Evolutionary conservation across 2,888 invertebrate species (phyloP).

Genomic region (Lepidocyrtinus sp.): DNA sequence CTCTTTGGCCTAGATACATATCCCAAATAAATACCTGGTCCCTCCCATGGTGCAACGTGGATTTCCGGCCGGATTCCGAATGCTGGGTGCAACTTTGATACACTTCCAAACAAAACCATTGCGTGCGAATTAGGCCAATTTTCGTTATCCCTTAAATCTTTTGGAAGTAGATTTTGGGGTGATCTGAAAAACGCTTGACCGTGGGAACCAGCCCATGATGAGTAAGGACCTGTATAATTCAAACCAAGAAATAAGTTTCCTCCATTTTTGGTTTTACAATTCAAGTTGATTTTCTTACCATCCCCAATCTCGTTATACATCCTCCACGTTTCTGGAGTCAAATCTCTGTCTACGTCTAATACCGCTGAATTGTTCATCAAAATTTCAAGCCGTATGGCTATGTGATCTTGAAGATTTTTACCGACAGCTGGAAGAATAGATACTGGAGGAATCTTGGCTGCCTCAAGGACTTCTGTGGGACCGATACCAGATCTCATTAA

Average conservation of each 20-base stretch:
- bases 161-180: too few species aligned
- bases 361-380: not conserved
- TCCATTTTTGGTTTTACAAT: too few species aligned
- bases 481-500: not conserved
- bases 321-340: not conserved
- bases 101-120: not conserved
- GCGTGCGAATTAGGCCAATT: not conserved
- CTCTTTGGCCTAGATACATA: slow-evolving; percentile 34
- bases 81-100: too few species aligned
- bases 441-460: not conserved
- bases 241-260: too few species aligned
- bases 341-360: too few species aligned
- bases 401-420: not conserved
- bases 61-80: too few species aligned
- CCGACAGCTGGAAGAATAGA: not conserved
- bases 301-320: not conserved
- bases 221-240: too few species aligned
- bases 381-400: not conserved
- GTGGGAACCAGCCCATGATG: not conserved
- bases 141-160: too few species aligned
- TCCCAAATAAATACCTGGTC: not conserved
- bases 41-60: not conserved
- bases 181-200: too few species aligned
- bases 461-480: not conserved
- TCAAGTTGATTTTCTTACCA: too few species aligned